Evolutionary conservation across 1,140 invertebrate species (phyloP).

Genomic region (Apis florea): DNA sequence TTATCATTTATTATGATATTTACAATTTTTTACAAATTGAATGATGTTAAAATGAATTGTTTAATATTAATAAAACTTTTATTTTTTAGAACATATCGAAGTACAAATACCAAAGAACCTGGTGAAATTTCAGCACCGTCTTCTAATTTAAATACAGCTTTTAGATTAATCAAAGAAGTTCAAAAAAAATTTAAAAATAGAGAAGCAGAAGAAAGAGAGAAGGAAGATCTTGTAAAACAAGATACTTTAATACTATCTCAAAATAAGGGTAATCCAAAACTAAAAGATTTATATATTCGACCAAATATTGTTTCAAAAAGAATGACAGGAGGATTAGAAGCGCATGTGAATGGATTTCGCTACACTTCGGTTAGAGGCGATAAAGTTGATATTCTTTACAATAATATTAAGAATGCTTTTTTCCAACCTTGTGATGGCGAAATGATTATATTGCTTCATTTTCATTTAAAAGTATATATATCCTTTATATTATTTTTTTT

Average conservation of each 20-base stretch:
- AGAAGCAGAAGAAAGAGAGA: conserved; percentile 99
- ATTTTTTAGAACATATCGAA: conserved; percentile 93
- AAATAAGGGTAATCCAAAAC: conserved; percentile 98
- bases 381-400: conserved; percentile 99
- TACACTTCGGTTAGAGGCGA: conserved; percentile 99
- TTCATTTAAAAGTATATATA: conserved; percentile 92
- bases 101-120: conserved; percentile 98
- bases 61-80: background rate
- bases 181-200: conserved; percentile 99
- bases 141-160: conserved; percentile 97
- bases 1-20: background rate
- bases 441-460: conserved; percentile 99
- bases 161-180: conserved; percentile 98
- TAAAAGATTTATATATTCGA: conserved; percentile 99
- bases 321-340: conserved; percentile 95
- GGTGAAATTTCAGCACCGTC: conserved; percentile 97
- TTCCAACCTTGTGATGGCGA: conserved; percentile 99
- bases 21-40: background rate
- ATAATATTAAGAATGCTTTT: conserved; percentile 99
- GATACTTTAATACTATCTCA: conserved; percentile 97
- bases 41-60: background rate
- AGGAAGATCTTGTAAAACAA: conserved; percentile 99
- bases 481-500: conserved; percentile 19
- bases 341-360: conserved; percentile 98
- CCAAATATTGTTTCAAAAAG: conserved; percentile 99